Evolutionary conservation across 2,113 vertebrate species (phyloP).

Genomic region (Motacilla tschutschensis): DNA sequence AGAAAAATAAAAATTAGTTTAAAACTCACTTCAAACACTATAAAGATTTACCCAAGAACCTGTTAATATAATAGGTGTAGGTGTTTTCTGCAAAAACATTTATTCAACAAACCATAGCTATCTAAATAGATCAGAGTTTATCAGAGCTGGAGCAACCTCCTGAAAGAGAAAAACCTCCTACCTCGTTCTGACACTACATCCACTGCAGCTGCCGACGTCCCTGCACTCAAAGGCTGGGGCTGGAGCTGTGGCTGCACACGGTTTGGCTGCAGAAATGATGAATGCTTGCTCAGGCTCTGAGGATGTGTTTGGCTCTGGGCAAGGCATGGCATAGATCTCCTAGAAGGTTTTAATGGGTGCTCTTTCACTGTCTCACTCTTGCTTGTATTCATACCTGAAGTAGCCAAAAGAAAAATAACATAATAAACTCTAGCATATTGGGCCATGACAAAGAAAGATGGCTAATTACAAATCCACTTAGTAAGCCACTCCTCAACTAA

Average conservation of each 20-base stretch:
- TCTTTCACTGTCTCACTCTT: conserved; percentile 94
- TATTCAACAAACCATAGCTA: fast-evolving
- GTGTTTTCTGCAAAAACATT: not conserved
- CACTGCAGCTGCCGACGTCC: conserved; percentile 23
- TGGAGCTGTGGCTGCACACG: conserved; percentile 70
- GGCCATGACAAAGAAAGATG: not conserved
- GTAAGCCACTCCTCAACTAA: not conserved
- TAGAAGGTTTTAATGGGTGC: conserved; percentile 87
- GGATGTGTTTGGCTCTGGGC: conserved; percentile 91
- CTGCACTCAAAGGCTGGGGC: conserved; percentile 62
- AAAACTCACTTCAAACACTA: not conserved
- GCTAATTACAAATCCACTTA: not conserved
- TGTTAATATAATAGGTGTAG: not conserved
- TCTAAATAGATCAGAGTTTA: not conserved
- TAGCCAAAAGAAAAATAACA: not conserved
- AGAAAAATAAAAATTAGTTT: not conserved
- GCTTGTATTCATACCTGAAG: conserved; percentile 92
- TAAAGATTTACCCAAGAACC: not conserved
- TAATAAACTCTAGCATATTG: not conserved
- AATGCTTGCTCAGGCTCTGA: conserved; percentile 88
- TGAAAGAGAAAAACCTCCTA: conserved; percentile 22
- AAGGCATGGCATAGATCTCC: conserved; percentile 93
- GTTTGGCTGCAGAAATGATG: conserved; percentile 77
- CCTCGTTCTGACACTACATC: conserved; percentile 64
- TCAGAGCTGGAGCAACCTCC: not conserved